phyloP scores from a whole-genome alignment of 2,888 invertebrate genomes.

The Xestia ashworthii region DNA sequence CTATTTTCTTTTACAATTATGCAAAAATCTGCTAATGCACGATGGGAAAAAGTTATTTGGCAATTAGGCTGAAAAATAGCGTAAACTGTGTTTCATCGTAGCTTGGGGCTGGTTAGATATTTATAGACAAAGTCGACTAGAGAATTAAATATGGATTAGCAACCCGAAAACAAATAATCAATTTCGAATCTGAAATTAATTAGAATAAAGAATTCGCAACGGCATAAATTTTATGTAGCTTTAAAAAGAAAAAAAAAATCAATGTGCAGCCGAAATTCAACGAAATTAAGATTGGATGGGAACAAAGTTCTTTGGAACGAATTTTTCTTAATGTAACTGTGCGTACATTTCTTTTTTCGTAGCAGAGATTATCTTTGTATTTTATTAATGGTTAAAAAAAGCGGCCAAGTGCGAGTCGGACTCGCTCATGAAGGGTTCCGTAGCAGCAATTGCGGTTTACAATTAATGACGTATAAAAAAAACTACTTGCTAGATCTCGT shows the following conservation, averaged over 20 bases:
- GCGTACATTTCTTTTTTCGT: neutral
- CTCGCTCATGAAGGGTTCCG: too few relatives aligned
- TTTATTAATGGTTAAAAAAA: neutral
- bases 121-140: conserved; percentile 7
- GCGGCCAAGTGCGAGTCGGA: too few relatives aligned
- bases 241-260: conserved; percentile 42
- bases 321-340: conserved; percentile 1
- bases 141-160: conserved; percentile 27
- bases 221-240: conserved; percentile 22
- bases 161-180: conserved; percentile 10
- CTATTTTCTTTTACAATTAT: neutral
- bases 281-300: conserved; percentile 37
- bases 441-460: too few relatives aligned
- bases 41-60: neutral
- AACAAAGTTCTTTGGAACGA: conserved; percentile 22
- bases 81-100: neutral
- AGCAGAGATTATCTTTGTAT: neutral
- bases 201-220: conserved; percentile 33
- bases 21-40: neutral
- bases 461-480: too few relatives aligned
- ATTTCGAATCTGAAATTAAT: conserved; percentile 32
- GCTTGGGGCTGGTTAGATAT: neutral
- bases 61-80: neutral
- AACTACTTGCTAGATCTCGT: too few relatives aligned
- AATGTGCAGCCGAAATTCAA: conserved; percentile 39